Evolutionary conservation across 2,888 invertebrate genomes (phyloP).

Genomic region (Andrena bucephala): DNA sequence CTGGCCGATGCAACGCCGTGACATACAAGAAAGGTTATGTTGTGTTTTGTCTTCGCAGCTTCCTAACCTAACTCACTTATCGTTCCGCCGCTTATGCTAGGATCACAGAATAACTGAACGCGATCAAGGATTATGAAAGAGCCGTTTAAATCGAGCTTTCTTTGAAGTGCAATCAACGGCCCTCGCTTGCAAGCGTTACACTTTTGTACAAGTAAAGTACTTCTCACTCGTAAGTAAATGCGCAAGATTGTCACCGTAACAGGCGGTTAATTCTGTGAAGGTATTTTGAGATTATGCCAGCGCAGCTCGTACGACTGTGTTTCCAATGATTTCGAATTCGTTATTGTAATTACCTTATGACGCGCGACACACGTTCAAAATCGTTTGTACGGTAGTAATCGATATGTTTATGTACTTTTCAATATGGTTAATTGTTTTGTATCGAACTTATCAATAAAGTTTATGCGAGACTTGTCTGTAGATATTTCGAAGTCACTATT

Average conservation of each 20-base stretch:
- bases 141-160: background rate
- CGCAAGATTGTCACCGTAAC: constrained; percentile 3
- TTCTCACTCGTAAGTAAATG: constrained; percentile 8
- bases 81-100: background rate
- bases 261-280: background rate
- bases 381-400: background rate
- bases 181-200: background rate
- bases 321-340: background rate
- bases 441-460: background rate
- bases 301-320: background rate
- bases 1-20: background rate
- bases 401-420: background rate
- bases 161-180: background rate
- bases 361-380: background rate
- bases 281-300: background rate
- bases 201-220: background rate
- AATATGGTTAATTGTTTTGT: background rate
- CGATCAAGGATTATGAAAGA: constrained; percentile 2
- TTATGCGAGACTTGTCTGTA: background rate
- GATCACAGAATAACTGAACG: constrained; percentile 13
- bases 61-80: constrained; percentile 35
- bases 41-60: constrained; percentile 15
- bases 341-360: background rate
- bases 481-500: background rate
- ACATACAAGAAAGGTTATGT: constrained; percentile 50